Conservation (phyloP, 2,797 vertebrate species). For the Danio albolineatus region DNA sequence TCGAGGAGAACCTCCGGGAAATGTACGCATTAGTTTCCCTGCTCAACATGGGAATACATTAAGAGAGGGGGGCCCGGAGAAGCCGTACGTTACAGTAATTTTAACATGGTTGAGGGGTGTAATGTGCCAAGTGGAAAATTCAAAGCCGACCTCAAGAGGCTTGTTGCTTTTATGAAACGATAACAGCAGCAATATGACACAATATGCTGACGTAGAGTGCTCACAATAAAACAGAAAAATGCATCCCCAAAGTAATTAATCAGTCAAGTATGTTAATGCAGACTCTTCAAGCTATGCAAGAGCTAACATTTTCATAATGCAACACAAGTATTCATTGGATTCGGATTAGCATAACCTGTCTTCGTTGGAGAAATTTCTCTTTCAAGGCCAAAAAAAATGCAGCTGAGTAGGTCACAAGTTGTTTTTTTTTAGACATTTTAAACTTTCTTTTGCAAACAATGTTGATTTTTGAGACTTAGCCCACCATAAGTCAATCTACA, state of each 20-base stretch:
- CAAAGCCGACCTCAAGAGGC: neutral
- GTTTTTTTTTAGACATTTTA: too few species aligned
- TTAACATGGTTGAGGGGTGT: constrained; percentile 1
- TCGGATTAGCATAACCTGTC: too few species aligned
- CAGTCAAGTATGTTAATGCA: neutral
- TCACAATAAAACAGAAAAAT: neutral
- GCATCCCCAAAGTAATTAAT: neutral
- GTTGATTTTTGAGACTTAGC: too few species aligned
- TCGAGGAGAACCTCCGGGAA: neutral
- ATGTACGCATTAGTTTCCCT: neutral
- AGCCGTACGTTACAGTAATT: neutral
- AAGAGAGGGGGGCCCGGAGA: neutral
- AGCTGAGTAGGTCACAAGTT: neutral
- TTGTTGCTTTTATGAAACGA: neutral
- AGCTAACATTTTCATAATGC: neutral
- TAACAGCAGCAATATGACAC: neutral
- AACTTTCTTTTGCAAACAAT: too few species aligned
- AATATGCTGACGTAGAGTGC: neutral
- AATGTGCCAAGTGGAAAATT: neutral
- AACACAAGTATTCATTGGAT: neutral
- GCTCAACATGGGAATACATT: neutral
- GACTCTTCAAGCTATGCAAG: neutral
- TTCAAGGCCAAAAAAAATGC: neutral
- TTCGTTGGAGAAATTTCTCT: neutral
- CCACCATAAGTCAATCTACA: too few species aligned